These are phyloP conservation scores for Fissipunctia ypsillon DNA, from an alignment of 2,888 invertebrate genomes.

Conservation along the genomic window DNA sequence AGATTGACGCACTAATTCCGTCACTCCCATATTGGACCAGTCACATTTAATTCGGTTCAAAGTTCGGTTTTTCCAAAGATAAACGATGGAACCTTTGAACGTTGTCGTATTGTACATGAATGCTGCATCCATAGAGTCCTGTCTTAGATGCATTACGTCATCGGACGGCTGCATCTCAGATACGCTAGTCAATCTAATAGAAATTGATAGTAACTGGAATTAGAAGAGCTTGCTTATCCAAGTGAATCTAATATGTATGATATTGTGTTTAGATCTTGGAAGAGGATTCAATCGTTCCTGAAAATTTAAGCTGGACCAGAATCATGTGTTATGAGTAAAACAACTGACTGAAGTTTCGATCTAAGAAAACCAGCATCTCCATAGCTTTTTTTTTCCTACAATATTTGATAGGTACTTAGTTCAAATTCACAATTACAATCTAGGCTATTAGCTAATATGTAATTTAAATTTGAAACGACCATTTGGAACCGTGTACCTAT, in stretches of 20 bases:
- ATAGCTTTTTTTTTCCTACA: neutral
- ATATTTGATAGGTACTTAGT: neutral
- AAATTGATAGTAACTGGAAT: constrained; percentile 37
- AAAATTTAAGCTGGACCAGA: neutral
- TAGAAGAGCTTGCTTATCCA: constrained; percentile 15
- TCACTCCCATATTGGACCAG: too few relatives aligned
- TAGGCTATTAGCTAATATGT: neutral
- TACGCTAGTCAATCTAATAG: neutral
- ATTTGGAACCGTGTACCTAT: too few relatives aligned
- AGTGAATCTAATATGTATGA: constrained; percentile 13
- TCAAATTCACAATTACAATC: neutral
- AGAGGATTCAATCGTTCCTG: neutral
- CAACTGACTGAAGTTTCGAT: neutral
- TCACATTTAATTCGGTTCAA: too few relatives aligned
- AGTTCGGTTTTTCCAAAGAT: too few relatives aligned
- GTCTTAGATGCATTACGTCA: neutral
- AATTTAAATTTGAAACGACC: too few relatives aligned
- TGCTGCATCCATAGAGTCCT: neutral
- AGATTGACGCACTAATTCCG: too few relatives aligned
- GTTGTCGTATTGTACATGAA: neutral
- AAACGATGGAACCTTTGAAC: too few relatives aligned
- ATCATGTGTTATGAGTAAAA: neutral
- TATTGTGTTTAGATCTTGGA: constrained; percentile 9
- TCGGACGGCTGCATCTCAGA: neutral
- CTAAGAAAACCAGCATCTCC: neutral